phyloP scores from a whole-genome alignment of 2,113 vertebrate species.

The Percina caprodes region DNA sequence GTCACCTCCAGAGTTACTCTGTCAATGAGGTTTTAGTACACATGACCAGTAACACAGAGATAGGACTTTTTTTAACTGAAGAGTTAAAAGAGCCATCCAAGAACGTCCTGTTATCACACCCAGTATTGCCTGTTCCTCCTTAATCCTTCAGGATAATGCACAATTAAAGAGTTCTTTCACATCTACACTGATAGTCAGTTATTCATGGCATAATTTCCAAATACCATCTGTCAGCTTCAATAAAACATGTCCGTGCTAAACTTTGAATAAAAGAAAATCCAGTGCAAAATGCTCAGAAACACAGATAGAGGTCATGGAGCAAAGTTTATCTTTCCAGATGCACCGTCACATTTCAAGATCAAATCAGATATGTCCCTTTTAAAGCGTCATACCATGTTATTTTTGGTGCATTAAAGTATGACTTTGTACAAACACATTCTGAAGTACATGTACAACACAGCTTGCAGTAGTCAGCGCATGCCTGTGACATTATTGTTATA shows the following conservation, averaged over 20 bases:
- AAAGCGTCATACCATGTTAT: not conserved
- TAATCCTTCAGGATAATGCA: not conserved
- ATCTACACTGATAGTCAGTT: not conserved
- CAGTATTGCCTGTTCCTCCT: not conserved
- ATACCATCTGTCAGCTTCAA: not conserved
- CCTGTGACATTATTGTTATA: slow-evolving; percentile 26
- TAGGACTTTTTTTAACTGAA: not conserved
- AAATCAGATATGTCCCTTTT: not conserved
- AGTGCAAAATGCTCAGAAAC: not conserved
- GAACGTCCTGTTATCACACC: not conserved
- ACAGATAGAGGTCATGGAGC: not conserved
- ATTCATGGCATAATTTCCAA: too few relatives aligned
- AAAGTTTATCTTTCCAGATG: slow-evolving; percentile 23
- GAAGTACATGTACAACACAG: not conserved
- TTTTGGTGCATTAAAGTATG: not conserved
- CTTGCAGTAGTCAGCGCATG: slow-evolving; percentile 9
- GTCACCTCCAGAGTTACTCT: too few relatives aligned
- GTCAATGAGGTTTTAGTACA: not conserved
- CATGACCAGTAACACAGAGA: not conserved
- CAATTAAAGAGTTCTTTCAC: not conserved
- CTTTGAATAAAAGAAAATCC: not conserved
- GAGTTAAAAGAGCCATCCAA: not conserved
- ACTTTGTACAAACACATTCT: not conserved
- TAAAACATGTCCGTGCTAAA: not conserved
- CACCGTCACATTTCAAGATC: not conserved